These are phyloP conservation scores for Seira ritae DNA, from an alignment of 2,888 invertebrate species.

Conservation along the genomic window DNA sequence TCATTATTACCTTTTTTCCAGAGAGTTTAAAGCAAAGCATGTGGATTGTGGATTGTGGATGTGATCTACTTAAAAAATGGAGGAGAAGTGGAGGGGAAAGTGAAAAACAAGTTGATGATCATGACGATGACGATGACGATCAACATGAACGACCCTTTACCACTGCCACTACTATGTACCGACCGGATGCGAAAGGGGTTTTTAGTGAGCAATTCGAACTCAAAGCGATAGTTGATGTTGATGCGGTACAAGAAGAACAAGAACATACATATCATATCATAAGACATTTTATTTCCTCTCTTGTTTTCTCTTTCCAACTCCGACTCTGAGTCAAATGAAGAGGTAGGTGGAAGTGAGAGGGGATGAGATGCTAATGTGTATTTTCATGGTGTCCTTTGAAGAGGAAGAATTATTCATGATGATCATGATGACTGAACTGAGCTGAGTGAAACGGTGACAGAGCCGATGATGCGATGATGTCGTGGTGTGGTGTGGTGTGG, in stretches of 20 bases:
- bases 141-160: conserved; percentile 21
- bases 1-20: no score
- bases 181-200: no score
- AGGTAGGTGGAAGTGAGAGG: background rate
- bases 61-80: conserved; percentile 10
- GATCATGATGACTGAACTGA: no score
- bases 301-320: background rate
- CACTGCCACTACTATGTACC: no score
- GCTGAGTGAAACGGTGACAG: conserved; percentile 22
- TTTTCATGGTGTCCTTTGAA: conserved; percentile 11
- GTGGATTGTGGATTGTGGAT: no score
- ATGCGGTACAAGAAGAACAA: background rate
- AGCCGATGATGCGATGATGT: background rate
- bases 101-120: conserved; percentile 22
- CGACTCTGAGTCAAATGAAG: background rate
- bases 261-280: background rate
- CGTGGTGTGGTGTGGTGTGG: no score
- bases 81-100: background rate
- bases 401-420: conserved; percentile 34
- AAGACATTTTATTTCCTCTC: background rate
- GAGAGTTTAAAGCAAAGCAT: no score
- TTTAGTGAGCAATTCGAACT: no score
- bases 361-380: background rate
- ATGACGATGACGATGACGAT: conserved; percentile 40
- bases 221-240: background rate